Conservation (phyloP, 2,113 vertebrate genomes). For the Rana temporaria region DNA sequence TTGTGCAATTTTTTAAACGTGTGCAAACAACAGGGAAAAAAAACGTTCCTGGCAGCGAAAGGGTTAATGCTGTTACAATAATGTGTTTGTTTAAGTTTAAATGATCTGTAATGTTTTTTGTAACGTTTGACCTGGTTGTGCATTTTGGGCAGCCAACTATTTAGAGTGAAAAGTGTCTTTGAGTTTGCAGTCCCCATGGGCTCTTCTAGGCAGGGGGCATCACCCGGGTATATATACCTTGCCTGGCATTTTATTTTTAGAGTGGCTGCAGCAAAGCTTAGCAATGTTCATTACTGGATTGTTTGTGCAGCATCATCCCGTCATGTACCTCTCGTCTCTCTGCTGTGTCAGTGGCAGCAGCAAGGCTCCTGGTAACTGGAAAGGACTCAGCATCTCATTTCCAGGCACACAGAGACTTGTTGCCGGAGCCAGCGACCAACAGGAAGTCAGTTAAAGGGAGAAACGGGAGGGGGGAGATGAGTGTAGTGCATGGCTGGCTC, state of each 20-base stretch:
- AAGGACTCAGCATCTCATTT: not conserved
- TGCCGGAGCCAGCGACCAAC: not conserved
- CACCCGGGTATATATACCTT: not conserved
- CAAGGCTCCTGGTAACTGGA: constrained; percentile 12
- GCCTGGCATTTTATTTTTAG: not conserved
- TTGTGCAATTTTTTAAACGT: too few species aligned
- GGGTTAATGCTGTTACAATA: too few species aligned
- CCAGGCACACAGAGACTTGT: constrained; percentile 2
- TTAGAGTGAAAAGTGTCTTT: too few species aligned
- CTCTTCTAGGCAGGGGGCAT: too few species aligned
- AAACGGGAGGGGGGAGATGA: too few species aligned
- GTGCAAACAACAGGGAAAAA: too few species aligned
- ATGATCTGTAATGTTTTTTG: too few species aligned
- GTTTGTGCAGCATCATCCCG: constrained; percentile 6
- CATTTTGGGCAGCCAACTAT: too few species aligned
- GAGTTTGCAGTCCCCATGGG: too few species aligned
- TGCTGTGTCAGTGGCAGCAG: not conserved
- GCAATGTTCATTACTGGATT: constrained; percentile 6
- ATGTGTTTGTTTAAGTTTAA: too few species aligned
- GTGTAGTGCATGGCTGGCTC: not conserved
- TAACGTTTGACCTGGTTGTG: too few species aligned
- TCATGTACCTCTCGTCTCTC: not conserved
- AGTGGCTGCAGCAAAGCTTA: constrained; percentile 11
- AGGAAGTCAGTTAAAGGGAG: constrained; percentile 7
- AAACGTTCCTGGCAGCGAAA: too few species aligned